These are phyloP conservation scores for Malaclemys terrapin DNA, from an alignment of 2,113 vertebrate species.

Conservation along the genomic window DNA sequence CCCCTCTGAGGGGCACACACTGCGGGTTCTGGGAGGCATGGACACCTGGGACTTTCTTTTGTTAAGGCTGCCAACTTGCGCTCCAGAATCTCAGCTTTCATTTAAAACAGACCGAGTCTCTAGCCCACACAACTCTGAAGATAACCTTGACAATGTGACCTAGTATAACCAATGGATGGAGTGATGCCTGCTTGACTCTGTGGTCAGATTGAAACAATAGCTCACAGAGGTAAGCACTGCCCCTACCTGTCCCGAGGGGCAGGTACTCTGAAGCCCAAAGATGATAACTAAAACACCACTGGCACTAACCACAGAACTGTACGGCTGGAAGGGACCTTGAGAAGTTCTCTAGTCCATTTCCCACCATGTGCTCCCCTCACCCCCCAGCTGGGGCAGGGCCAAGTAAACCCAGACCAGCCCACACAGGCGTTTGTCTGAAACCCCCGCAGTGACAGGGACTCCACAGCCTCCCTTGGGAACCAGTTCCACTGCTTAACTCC, in stretches of 20 bases:
- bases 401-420: too few relatives aligned
- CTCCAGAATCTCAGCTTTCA: background rate
- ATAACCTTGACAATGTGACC: background rate
- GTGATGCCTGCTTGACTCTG: too few relatives aligned
- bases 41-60: background rate
- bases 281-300: background rate
- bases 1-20: rapidly evolving
- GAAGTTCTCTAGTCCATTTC: too few relatives aligned
- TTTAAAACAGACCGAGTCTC: background rate
- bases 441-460: too few relatives aligned
- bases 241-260: rapidly evolving
- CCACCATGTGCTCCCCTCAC: too few relatives aligned
- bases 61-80: rapidly evolving
- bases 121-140: background rate
- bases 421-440: too few relatives aligned
- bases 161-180: too few relatives aligned
- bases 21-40: background rate
- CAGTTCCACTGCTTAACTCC: too few relatives aligned
- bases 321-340: too few relatives aligned
- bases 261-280: background rate
- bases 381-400: too few relatives aligned
- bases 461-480: too few relatives aligned
- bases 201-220: background rate
- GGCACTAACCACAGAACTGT: too few relatives aligned
- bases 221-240: background rate